Base-by-base conservation (phyloP, 2,888 invertebrate genomes). In the Phyto melanocephala region DNA sequence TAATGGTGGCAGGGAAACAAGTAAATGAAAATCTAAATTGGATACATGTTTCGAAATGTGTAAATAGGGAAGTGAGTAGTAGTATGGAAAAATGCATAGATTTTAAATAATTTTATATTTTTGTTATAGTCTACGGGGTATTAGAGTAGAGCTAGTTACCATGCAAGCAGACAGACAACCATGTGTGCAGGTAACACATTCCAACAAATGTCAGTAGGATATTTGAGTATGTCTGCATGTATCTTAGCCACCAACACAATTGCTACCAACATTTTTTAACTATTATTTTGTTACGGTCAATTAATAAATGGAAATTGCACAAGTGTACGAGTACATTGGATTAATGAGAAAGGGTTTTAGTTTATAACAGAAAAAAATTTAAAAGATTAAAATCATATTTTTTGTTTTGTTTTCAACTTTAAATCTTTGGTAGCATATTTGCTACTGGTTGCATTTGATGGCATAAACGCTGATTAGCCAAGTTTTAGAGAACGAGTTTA, bases 221-320 rank as follows among this genome's bases (percentile, higher is more conserved):
- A 6, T 28, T 22, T 37, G 15, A 45, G 8, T 52, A 7, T 33
- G 2, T 45, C 10, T 24, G 20, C 13, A 11, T 35, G 15, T n/a
- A n/a, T 28, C 13, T 52, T 47, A 47, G 71, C 78, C 40, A 50
- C 56, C 63, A 63, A 63, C 77, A 63, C n/a, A 63, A 71, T 70
- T 47, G 65, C 40, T 56, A n/a, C 20, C 37, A 67, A 52, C 28
- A 37, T 47, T 68, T 62, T 50, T 35, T 35, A 28, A 20, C 20
- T 40, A 65, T 79, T 45, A 54, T 74, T 72, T 28, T 28, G 79
- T 80, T 68, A 80, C 54, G 79, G 79, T 45, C 79, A 80, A 67
- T 80, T 80, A 80, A 80, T 74, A 67, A 42, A 80, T 67, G 79
- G 15, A 33, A 72, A 67, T 52, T 65, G 17, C 37, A 17, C 22